Percentiles rank a stretch among this genome's conserved stretches.
Evolutionary conservation across 2,113 vertebrate species (phyloP).

Genomic region (Lamprotornis superbus): DNA sequence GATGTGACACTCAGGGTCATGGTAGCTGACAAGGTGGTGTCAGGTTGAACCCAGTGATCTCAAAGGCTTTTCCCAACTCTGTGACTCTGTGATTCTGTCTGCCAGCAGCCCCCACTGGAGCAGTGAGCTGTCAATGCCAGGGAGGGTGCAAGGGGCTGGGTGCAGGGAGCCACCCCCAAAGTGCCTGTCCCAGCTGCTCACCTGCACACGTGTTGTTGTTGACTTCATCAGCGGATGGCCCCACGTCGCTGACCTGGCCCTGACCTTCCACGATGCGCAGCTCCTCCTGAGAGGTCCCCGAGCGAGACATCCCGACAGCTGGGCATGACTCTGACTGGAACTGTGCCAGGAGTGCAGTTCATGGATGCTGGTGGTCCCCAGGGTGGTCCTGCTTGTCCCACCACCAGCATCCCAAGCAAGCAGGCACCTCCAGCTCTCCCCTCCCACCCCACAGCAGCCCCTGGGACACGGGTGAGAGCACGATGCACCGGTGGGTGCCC

Average conservation of each 20-base stretch:
- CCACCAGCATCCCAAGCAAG: not conserved
- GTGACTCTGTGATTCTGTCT: not conserved
- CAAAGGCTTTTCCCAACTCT: not conserved
- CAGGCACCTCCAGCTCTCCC: not conserved
- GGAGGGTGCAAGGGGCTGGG: not conserved
- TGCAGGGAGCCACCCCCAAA: not conserved
- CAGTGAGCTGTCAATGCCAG: rapidly evolving
- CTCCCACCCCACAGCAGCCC: not conserved
- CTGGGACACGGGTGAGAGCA: rapidly evolving
- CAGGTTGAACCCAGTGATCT: not conserved
- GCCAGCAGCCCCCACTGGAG: not conserved
- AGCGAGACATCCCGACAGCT: constrained; percentile 79
- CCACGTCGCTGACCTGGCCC: constrained; percentile 84
- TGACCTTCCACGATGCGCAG: constrained; percentile 94
- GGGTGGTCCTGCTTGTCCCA: rapidly evolving
- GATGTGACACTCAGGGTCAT: not conserved
- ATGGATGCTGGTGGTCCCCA: not conserved
- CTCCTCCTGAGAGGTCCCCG: constrained; percentile 92
- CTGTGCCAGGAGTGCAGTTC: constrained; percentile 47
- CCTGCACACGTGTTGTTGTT: constrained; percentile 96
- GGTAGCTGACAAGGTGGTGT: not conserved
- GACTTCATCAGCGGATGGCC: constrained; percentile 90
- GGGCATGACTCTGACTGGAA: constrained; percentile 92
- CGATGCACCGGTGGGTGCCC: rapidly evolving
- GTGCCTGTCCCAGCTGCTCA: not conserved